Conservation (phyloP, 2,888 invertebrate species). For the Atethmia centrago region DNA sequence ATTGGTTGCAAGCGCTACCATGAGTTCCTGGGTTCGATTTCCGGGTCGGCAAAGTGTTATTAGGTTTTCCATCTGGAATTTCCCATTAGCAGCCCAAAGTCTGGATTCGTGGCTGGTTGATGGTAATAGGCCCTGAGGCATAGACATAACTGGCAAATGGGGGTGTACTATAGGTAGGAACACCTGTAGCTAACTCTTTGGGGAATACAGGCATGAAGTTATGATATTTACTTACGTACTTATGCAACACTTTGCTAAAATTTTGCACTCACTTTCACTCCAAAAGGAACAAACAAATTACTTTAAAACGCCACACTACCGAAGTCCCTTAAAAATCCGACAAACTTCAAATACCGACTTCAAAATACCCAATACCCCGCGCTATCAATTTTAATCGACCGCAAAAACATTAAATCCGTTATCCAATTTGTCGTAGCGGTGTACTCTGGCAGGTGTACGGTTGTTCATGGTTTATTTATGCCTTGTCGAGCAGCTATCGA, state of each 20-base stretch:
- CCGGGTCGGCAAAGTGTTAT: too few relatives aligned
- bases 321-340: background rate
- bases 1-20: too few relatives aligned
- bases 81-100: too few relatives aligned
- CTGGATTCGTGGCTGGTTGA: too few relatives aligned
- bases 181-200: too few relatives aligned
- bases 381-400: slow-evolving; percentile 36
- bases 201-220: too few relatives aligned
- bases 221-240: background rate
- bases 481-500: slow-evolving; percentile 62
- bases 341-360: slow-evolving; percentile 17
- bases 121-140: too few relatives aligned
- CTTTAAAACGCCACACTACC: background rate
- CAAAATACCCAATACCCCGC: slow-evolving; percentile 2
- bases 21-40: too few relatives aligned
- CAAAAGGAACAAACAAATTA: background rate
- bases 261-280: background rate
- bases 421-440: slow-evolving; percentile 58
- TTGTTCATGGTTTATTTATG: slow-evolving; percentile 69
- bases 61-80: too few relatives aligned
- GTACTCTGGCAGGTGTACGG: slow-evolving; percentile 66
- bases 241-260: background rate
- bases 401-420: slow-evolving; percentile 22
- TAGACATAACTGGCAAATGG: too few relatives aligned
- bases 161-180: too few relatives aligned